Conservation (phyloP, 2,797 vertebrate species). For the Coregonus sp. region DNA sequence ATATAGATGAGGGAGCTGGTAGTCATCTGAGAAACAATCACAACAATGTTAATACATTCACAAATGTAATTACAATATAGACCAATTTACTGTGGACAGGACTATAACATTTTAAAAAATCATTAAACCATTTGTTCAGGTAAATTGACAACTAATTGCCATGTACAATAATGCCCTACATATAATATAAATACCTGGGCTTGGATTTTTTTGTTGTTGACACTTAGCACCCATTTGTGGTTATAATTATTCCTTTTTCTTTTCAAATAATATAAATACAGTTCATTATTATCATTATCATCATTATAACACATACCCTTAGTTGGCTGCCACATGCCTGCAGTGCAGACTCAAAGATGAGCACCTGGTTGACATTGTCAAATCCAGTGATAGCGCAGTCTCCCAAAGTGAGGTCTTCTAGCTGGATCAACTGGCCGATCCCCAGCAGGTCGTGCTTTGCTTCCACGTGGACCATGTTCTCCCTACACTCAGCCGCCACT, state of each 20-base stretch:
- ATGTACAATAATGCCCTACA: neutral
- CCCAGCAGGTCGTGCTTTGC: slow-evolving; percentile 70
- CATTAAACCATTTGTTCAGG: too few relatives aligned
- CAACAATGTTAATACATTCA: neutral
- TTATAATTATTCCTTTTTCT: neutral
- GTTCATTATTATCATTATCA: neutral
- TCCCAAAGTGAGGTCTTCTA: slow-evolving; percentile 61
- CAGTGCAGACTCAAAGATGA: slow-evolving; percentile 63
- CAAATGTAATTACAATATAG: neutral
- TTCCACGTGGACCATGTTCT: slow-evolving; percentile 49
- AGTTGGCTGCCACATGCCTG: slow-evolving; percentile 59
- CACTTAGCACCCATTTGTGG: neutral
- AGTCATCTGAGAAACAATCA: slow-evolving; percentile 54
- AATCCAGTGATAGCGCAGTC: slow-evolving; percentile 27
- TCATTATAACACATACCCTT: slow-evolving; percentile 41
- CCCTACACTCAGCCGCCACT: slow-evolving; percentile 63
- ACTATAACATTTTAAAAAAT: too few relatives aligned
- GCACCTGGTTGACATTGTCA: slow-evolving; percentile 50
- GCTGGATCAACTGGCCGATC: slow-evolving; percentile 53
- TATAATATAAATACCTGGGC: neutral
- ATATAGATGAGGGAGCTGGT: slow-evolving; percentile 58
- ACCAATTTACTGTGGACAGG: too few relatives aligned
- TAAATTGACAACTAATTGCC: too few relatives aligned
- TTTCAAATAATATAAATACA: neutral
- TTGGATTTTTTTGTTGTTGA: neutral